Evolutionary conservation across 1,140 invertebrate species (phyloP), one percentile per base, ranked within the genome.

Genomic region (Theocolax elegans): DNA sequence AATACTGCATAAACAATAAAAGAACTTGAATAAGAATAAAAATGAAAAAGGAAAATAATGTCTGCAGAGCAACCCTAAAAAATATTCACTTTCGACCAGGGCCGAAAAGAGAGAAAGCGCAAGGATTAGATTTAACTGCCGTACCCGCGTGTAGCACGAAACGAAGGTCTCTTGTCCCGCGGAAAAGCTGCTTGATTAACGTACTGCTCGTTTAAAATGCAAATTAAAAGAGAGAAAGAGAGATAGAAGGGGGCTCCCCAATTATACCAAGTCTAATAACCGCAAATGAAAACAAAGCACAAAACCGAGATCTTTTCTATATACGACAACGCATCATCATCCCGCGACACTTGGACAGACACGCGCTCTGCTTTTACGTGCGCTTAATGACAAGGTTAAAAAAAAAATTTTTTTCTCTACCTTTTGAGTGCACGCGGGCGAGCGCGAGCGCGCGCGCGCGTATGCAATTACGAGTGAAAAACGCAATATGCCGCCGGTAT

Each of bases 381-480:
- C 25, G 8, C 4, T 48, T 64, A 72, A 72, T 67, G 58, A 67
- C 65, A 54, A 67, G 71, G 59, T 67, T 62, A 48, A 46, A n/a
- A n/a, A n/a, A n/a, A n/a, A n/a, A n/a, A n/a, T n/a, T n/a, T n/a
- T n/a, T n/a, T n/a, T n/a, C n/a, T n/a, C n/a, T n/a, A n/a, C n/a
- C n/a, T n/a, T n/a, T n/a, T n/a, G n/a, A n/a, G n/a, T n/a, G n/a
- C n/a, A n/a, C n/a, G n/a, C n/a, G n/a, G n/a, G n/a, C n/a, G n/a
- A n/a, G n/a, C n/a, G n/a, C n/a, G n/a, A n/a, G n/a, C n/a, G 4
- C 17, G 25, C 27, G 19, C 66, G 25, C 13, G 21, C 15, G 29
- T 53, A 17, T 76, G 60, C 75, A 81, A 82, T 81, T 80, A 81
- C 75, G 65, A 46, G 54, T 79, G 75, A 80, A 79, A 83, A 81